Percentiles rank a stretch among this genome's conserved stretches.
Evolutionary conservation across 2,113 vertebrate genomes (phyloP).

Genomic region (Pituophis catenifer): DNA sequence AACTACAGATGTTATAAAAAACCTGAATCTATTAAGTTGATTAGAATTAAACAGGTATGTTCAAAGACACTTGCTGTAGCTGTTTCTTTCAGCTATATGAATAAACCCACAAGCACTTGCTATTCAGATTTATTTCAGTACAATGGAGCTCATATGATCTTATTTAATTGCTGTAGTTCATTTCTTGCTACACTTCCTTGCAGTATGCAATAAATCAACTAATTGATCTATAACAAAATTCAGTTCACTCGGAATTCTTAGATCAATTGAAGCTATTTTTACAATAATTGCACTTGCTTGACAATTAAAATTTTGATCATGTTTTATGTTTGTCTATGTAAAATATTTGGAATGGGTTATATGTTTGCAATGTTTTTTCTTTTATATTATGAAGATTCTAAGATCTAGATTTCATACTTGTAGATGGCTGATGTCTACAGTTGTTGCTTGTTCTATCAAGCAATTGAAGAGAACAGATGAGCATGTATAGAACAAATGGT

Average conservation of each 20-base stretch:
- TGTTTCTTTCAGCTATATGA: background rate
- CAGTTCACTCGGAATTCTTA: slow-evolving; percentile 20
- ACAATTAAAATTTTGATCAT: slow-evolving; percentile 5
- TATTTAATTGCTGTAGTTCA: background rate
- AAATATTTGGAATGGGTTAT: background rate
- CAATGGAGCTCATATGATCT: background rate
- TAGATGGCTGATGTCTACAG: background rate
- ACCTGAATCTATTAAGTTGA: background rate
- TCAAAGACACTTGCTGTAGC: background rate
- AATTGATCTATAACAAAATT: background rate
- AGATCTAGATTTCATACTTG: background rate
- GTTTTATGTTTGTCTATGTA: slow-evolving; percentile 17
- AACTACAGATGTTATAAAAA: background rate
- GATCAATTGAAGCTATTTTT: slow-evolving; percentile 31
- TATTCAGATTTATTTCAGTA: background rate
- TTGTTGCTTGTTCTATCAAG: background rate
- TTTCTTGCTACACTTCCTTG: background rate
- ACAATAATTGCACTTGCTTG: slow-evolving; percentile 6
- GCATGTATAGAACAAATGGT: background rate
- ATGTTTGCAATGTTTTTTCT: slow-evolving; percentile 8
- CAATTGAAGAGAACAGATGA: background rate
- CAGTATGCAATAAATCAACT: slow-evolving; percentile 19
- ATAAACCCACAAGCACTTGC: background rate
- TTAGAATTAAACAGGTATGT: background rate
- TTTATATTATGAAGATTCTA: background rate